Conservation (phyloP, 2,888 invertebrate species). For the Pinctada fucata region DNA sequence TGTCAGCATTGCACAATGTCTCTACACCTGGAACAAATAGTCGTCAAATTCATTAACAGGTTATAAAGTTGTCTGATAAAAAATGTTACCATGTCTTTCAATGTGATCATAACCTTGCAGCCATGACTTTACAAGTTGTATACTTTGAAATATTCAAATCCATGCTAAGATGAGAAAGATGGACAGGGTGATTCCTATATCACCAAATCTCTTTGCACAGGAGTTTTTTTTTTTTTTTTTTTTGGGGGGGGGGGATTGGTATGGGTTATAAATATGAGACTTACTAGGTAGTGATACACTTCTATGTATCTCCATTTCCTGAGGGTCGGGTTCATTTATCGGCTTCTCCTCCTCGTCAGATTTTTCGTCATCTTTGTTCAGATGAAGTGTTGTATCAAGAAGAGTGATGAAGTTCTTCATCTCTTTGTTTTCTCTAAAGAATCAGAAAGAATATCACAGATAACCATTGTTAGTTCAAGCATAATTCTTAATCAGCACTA, state of each 20-base stretch:
- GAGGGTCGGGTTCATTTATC: slow-evolving; percentile 10
- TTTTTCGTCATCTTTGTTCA: slow-evolving; percentile 64
- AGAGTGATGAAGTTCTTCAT: slow-evolving; percentile 74
- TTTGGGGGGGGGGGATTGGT: too few relatives aligned
- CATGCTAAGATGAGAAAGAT: neutral
- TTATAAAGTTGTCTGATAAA: too few relatives aligned
- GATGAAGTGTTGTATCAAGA: slow-evolving; percentile 71
- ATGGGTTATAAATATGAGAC: slow-evolving; percentile 3
- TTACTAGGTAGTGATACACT: slow-evolving; percentile 68
- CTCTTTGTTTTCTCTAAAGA: slow-evolving; percentile 71
- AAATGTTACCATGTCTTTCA: too few relatives aligned
- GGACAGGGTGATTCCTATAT: too few relatives aligned
- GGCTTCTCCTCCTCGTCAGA: slow-evolving; percentile 55
- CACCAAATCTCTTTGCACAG: too few relatives aligned
- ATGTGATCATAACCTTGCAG: too few relatives aligned
- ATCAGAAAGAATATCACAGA: neutral
- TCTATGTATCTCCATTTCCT: slow-evolving; percentile 57
- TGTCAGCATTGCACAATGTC: slow-evolving; percentile 69
- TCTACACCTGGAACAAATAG: slow-evolving; percentile 62
- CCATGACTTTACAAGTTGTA: too few relatives aligned
- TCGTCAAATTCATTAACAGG: too few relatives aligned
- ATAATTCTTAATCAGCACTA: too few relatives aligned
- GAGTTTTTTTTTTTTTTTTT: too few relatives aligned
- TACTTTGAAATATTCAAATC: neutral
- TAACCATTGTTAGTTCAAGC: too few relatives aligned